Conservation (phyloP, 1,140 invertebrate species). For the Brachionus angularis region DNA sequence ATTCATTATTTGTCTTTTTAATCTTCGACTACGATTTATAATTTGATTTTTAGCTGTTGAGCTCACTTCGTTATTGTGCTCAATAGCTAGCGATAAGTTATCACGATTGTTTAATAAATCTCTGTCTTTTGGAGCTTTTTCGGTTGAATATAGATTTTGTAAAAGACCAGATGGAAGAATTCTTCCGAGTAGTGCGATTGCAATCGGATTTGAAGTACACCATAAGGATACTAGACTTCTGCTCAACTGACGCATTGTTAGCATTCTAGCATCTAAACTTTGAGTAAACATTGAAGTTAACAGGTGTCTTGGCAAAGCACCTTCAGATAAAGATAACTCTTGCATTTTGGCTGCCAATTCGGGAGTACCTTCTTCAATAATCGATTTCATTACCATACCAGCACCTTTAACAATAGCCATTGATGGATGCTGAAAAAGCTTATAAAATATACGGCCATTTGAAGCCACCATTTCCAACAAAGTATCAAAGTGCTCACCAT, state of each 20-base stretch:
- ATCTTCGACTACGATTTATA: not conserved
- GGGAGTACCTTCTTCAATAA: conserved; percentile 90
- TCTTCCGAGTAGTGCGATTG: conserved; percentile 77
- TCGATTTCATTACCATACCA: conserved; percentile 88
- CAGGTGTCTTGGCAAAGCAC: conserved; percentile 88
- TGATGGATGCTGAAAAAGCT: conserved; percentile 90
- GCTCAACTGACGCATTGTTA: conserved; percentile 80
- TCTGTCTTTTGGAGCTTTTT: conserved; percentile 70
- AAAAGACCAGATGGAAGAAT: conserved; percentile 82
- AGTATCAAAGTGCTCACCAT: conserved; percentile 91
- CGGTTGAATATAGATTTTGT: conserved; percentile 80
- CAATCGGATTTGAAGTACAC: conserved; percentile 87
- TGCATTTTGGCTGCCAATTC: conserved; percentile 90
- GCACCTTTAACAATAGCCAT: conserved; percentile 96
- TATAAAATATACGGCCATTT: conserved; percentile 81
- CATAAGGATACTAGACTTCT: conserved; percentile 94
- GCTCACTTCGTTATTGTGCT: conserved; percentile 16
- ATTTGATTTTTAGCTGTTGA: conserved; percentile 11
- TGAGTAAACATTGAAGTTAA: conserved; percentile 81
- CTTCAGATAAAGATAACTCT: conserved; percentile 87
- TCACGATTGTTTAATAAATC: conserved; percentile 66
- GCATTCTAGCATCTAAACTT: conserved; percentile 67
- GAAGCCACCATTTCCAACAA: conserved; percentile 87
- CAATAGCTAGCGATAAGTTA: conserved; percentile 80
- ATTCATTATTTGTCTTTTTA: conserved; percentile 24